Conservation (phyloP, 2,797 vertebrate genomes). For the Smutsia temminckii region DNA sequence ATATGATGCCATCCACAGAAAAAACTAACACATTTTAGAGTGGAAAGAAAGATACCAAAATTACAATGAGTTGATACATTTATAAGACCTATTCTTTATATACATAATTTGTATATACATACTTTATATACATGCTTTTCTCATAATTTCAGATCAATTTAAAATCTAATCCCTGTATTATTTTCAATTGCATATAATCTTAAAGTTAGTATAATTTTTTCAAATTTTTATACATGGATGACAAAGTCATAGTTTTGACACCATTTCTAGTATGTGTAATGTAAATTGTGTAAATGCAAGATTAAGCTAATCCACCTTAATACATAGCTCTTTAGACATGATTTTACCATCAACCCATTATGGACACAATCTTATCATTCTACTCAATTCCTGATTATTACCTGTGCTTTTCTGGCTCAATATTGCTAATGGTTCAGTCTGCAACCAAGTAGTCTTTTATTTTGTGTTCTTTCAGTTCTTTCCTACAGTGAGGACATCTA, state of each 20-base stretch:
- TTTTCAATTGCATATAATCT: background rate
- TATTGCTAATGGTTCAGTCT: background rate
- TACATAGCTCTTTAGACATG: background rate
- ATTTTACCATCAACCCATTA: constrained; percentile 12
- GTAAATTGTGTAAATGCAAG: constrained; percentile 3
- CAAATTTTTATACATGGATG: background rate
- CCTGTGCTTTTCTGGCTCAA: background rate
- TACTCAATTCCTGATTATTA: background rate
- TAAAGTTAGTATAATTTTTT: constrained; percentile 36
- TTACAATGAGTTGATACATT: background rate
- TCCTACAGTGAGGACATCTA: background rate
- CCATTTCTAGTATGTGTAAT: background rate
- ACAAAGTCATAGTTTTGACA: background rate
- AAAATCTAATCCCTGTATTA: background rate
- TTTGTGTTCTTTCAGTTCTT: background rate
- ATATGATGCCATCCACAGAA: background rate
- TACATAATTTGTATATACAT: background rate
- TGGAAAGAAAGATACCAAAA: constrained; percentile 17
- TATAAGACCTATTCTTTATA: background rate
- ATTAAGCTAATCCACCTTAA: background rate
- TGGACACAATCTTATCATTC: background rate
- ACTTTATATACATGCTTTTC: background rate
- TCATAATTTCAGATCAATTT: background rate
- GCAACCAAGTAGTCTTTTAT: background rate
- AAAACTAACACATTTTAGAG: background rate